A percentile compares a stretch with the other conserved stretches of the same genome.
Evolutionary conservation across 2,797 vertebrate genomes (phyloP).

Genomic region (Aeoliscus strigatus): DNA sequence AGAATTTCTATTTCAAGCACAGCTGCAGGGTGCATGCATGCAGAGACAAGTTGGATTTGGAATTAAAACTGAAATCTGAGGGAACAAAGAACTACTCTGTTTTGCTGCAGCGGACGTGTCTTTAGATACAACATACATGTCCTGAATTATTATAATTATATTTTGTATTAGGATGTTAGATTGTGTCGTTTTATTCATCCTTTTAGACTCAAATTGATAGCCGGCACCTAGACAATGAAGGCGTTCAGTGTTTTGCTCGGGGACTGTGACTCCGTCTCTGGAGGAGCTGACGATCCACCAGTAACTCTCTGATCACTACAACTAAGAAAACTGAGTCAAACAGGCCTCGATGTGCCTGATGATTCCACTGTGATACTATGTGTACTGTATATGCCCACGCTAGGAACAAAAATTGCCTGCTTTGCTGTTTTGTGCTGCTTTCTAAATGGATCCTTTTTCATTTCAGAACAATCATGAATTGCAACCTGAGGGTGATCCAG

Average conservation of each 20-base stretch:
- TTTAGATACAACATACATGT: conserved; percentile 5
- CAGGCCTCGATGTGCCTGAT: conserved; percentile 1
- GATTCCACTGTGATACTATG: conserved; percentile 1
- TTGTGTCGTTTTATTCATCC: too few relatives aligned
- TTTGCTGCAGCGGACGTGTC: conserved; percentile 4
- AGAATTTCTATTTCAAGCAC: conserved; percentile 28
- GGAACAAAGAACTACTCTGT: conserved; percentile 11
- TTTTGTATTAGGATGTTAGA: too few relatives aligned
- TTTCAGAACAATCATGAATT: conserved; percentile 94
- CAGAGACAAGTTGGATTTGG: conserved; percentile 21
- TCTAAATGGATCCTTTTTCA: conserved; percentile 18
- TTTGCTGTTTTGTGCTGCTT: neutral
- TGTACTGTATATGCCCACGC: conserved; percentile 1
- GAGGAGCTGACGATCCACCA: too few relatives aligned
- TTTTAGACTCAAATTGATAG: too few relatives aligned
- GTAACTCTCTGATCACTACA: too few relatives aligned
- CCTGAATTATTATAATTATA: conserved; percentile 13
- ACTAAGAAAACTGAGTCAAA: neutral
- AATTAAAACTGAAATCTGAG: conserved; percentile 20
- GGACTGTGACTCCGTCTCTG: too few relatives aligned
- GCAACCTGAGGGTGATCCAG: conserved; percentile 91
- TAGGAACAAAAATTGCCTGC: conserved; percentile 5
- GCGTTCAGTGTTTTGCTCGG: too few relatives aligned
- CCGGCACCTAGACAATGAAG: too few relatives aligned
- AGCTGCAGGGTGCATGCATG: conserved; percentile 16